Percentiles rank a stretch among this genome's conserved stretches.
phyloP scores from a whole-genome alignment of 2,888 invertebrate species.

The Drosophila pegasa region DNA sequence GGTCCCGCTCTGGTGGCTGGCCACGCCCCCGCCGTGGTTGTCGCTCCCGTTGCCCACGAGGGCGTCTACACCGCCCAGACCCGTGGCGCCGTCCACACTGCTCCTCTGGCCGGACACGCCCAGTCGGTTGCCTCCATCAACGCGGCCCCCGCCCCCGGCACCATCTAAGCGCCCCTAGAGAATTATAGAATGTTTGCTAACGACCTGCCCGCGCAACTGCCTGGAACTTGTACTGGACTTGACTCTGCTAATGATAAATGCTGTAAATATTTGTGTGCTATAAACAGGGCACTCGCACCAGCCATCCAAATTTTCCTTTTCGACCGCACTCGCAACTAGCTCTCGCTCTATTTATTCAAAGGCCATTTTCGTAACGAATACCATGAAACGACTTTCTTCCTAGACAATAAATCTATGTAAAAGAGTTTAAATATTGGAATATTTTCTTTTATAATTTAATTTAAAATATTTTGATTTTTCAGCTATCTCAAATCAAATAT shows the following conservation, averaged over 20 bases:
- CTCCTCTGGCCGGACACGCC: constrained; percentile 79
- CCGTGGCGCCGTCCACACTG: constrained; percentile 81
- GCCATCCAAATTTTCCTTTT: constrained; percentile 56
- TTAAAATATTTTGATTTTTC: neutral
- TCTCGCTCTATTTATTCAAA: constrained; percentile 52
- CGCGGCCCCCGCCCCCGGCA: constrained; percentile 81
- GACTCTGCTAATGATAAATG: constrained; percentile 20
- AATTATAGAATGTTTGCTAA: neutral
- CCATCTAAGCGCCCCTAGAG: constrained; percentile 47
- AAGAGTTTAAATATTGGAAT: constrained; percentile 19
- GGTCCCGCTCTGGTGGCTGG: constrained; percentile 41
- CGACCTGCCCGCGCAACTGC: constrained; percentile 55
- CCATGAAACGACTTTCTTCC: constrained; percentile 50
- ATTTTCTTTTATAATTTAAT: neutral
- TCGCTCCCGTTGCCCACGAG: constrained; percentile 72
- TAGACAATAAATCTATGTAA: constrained; percentile 51
- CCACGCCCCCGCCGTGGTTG: constrained; percentile 63
- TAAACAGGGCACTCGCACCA: constrained; percentile 74
- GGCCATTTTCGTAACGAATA: constrained; percentile 44
- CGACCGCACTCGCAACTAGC: constrained; percentile 25
- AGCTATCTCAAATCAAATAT: neutral
- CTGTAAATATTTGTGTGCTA: constrained; percentile 52
- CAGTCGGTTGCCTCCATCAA: constrained; percentile 81
- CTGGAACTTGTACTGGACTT: constrained; percentile 32
- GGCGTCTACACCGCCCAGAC: constrained; percentile 82